A percentile compares a stretch with the other conserved stretches of the same genome.
Evolutionary conservation across 2,113 vertebrate genomes (phyloP).

Genomic region (Gavialis gangeticus): DNA sequence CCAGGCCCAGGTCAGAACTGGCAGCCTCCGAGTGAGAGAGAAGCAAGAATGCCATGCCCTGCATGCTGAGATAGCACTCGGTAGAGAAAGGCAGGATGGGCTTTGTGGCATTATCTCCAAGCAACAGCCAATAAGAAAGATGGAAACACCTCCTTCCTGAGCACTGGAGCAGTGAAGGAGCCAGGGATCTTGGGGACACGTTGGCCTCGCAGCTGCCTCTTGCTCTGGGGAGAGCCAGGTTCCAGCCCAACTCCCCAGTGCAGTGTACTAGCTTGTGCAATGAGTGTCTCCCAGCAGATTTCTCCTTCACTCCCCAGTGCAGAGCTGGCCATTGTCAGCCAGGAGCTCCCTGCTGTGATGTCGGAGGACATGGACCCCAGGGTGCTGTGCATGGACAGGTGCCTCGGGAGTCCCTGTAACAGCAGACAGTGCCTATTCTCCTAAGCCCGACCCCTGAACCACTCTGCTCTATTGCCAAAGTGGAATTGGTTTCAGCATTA

Average conservation of each 20-base stretch:
- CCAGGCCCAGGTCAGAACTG: not conserved
- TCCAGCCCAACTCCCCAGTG: no score
- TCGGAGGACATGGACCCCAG: not conserved
- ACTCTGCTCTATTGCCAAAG: no score
- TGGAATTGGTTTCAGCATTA: not conserved
- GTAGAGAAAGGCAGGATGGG: not conserved
- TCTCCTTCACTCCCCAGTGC: not conserved
- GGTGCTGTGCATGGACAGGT: not conserved
- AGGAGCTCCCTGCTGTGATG: not conserved
- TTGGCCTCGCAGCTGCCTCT: not conserved
- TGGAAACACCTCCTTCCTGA: not conserved
- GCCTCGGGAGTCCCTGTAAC: not conserved
- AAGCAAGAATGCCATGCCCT: not conserved
- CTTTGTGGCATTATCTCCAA: not conserved
- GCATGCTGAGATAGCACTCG: not conserved
- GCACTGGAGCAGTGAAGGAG: no score
- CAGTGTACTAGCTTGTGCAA: not conserved
- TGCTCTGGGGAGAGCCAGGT: not conserved
- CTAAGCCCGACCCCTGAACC: not conserved
- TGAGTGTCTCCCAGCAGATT: not conserved
- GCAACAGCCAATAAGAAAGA: not conserved
- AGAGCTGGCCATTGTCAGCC: not conserved
- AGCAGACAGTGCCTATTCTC: not conserved
- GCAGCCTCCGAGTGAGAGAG: not conserved
- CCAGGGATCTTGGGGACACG: not conserved